Evolutionary conservation across 1,140 invertebrate species (phyloP), one percentile per base, ranked within the genome.

Genomic region (Zaprionus ornatus): DNA sequence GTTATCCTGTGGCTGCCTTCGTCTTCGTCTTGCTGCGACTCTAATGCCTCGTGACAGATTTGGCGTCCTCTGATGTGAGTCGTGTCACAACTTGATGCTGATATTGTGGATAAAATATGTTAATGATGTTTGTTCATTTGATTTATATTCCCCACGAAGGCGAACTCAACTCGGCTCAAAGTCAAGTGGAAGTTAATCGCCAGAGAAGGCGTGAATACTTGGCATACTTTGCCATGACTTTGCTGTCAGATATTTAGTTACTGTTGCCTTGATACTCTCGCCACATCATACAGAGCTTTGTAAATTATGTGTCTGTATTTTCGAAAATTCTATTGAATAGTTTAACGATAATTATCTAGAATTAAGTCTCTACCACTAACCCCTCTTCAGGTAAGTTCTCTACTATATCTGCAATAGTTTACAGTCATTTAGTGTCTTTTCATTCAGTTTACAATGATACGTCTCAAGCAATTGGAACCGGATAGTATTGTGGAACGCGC

Each of bases 11-110:
- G 81, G 77, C 80, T 77, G 77, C 72, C 80, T 63, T 17, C 32
- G 35, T 52, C 29, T 29, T 52, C 23, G 21, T 27, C 48, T 17
- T 25, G 25, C 1, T 32, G 29, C 55, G 10, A 80, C 88, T 82
- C 86, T 91, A 91, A 91, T 90, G 80, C 90, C 76, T 86, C 72
- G 73, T 90, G 90, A 91, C 90, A 91, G 85, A 90, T 91, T 91
- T 90, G 77, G 80, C 73, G 80, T 77, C 67, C 79, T 72, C 77
- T 90, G 84, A 88, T 81, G 81, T 69, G 40, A n/a, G 45, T 54
- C 64, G 64, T 72, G 80, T 88, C 85, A 81, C 71, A 83, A 72
- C 80, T 88, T 84, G 77, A 80, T 55, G 84, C 78, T 88, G 84
- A 88, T 88, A 87, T 84, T 87, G 88, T 79, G 84, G 5, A 17